phyloP scores from a whole-genome alignment of 2,797 vertebrate genomes.

The Alfaro cultratus region DNA sequence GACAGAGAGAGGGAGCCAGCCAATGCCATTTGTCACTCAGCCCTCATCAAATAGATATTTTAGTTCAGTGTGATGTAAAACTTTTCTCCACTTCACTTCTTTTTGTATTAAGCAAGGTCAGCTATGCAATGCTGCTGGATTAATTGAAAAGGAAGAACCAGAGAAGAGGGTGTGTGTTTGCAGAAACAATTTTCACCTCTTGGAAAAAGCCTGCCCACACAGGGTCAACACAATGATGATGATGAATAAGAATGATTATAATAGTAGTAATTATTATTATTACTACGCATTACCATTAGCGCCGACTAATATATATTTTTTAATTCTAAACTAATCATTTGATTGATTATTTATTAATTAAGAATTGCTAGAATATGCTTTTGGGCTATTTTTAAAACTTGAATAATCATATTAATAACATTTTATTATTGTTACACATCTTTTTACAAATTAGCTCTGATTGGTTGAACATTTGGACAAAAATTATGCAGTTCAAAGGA shows the following conservation, averaged over 20 bases:
- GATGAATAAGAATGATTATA: neutral
- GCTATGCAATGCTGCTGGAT: constrained; percentile 32
- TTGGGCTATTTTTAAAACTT: neutral
- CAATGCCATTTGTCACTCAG: constrained; percentile 34
- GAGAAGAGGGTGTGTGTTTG: constrained; percentile 29
- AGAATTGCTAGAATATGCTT: neutral
- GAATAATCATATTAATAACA: constrained; percentile 7
- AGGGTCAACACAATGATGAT: constrained; percentile 16
- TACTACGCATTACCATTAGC: neutral
- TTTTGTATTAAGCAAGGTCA: constrained; percentile 54
- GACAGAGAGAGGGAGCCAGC: constrained; percentile 2
- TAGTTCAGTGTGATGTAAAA: constrained; percentile 31
- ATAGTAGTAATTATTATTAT: neutral
- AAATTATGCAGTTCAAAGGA: neutral
- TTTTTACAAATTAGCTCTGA: neutral
- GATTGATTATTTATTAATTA: neutral
- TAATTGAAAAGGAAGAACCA: constrained; percentile 32
- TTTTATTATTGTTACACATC: neutral
- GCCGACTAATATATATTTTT: neutral
- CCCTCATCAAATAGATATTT: constrained; percentile 33
- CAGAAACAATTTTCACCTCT: constrained; percentile 29
- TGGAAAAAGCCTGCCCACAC: constrained; percentile 30
- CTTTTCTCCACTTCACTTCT: constrained; percentile 23
- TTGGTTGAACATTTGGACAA: neutral
- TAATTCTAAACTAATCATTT: neutral